Evolutionary conservation across 2,113 vertebrate genomes (phyloP).

Genomic region (Scopus umbretta): DNA sequence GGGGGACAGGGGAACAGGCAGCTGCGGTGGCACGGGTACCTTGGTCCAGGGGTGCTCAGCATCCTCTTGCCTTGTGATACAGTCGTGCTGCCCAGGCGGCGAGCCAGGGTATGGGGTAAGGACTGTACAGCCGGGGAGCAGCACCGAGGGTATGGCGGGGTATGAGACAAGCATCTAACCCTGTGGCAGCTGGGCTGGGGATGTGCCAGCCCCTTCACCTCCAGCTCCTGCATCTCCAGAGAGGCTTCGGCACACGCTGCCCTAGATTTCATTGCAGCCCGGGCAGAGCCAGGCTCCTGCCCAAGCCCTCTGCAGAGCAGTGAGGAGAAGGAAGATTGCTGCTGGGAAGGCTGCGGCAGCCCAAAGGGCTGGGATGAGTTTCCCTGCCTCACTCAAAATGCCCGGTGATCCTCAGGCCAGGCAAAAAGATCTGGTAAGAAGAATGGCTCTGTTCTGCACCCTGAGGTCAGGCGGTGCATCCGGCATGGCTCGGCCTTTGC

Average conservation of each 20-base stretch:
- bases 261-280: background rate
- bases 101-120: background rate
- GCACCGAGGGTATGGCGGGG: accelerated
- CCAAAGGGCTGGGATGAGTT: background rate
- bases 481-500: accelerated
- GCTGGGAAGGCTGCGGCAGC: background rate
- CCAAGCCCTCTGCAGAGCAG: background rate
- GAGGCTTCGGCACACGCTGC: background rate
- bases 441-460: background rate
- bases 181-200: background rate
- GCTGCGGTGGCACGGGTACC: background rate
- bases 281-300: background rate
- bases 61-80: background rate
- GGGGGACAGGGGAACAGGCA: background rate
- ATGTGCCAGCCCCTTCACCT: background rate
- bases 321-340: background rate
- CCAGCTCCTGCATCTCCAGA: background rate
- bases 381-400: background rate
- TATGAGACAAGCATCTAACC: background rate
- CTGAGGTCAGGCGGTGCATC: background rate
- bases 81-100: accelerated
- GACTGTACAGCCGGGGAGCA: accelerated
- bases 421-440: background rate
- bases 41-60: background rate
- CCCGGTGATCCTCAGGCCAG: background rate